phyloP scores from a whole-genome alignment of 2,888 invertebrate genomes.

The Netelia fuscicornis region DNA sequence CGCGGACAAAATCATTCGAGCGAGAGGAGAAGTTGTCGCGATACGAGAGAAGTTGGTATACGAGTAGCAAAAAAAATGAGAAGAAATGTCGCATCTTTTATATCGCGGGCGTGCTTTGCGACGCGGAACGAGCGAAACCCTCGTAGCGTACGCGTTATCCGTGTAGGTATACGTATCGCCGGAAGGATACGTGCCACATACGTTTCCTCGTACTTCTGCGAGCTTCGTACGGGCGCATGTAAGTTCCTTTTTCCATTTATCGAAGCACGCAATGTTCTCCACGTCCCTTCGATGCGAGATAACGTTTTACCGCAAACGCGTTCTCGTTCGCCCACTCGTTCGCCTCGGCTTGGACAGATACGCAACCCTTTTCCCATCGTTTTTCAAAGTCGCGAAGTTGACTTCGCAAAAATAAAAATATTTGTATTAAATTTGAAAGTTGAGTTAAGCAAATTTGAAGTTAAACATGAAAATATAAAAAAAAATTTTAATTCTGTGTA shows the following conservation, averaged over 20 bases:
- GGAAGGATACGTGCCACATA: constrained; percentile 8
- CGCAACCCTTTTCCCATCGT: neutral
- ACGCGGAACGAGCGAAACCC: constrained; percentile 8
- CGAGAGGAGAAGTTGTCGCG: constrained; percentile 16
- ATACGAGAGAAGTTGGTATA: neutral
- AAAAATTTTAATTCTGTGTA: too few relatives aligned
- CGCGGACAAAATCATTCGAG: neutral
- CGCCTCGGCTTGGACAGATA: neutral
- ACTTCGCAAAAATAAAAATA: neutral
- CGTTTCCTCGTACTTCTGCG: constrained; percentile 10
- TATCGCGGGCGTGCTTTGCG: neutral
- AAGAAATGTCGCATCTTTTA: constrained; percentile 7
- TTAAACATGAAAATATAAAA: neutral
- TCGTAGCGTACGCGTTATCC: neutral
- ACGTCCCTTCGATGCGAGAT: neutral
- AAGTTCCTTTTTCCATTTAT: constrained; percentile 10
- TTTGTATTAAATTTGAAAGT: neutral
- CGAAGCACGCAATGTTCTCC: neutral
- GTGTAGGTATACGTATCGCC: neutral
- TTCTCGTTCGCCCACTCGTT: neutral
- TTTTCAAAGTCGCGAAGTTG: neutral
- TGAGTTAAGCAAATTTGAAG: too few relatives aligned
- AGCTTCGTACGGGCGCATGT: neutral
- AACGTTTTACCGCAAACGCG: neutral
- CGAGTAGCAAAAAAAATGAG: neutral